A percentile compares a stretch with the other conserved stretches of the same genome.
phyloP scores from a whole-genome alignment of 2,888 invertebrate species.

The Diadegma fenestrale region DNA sequence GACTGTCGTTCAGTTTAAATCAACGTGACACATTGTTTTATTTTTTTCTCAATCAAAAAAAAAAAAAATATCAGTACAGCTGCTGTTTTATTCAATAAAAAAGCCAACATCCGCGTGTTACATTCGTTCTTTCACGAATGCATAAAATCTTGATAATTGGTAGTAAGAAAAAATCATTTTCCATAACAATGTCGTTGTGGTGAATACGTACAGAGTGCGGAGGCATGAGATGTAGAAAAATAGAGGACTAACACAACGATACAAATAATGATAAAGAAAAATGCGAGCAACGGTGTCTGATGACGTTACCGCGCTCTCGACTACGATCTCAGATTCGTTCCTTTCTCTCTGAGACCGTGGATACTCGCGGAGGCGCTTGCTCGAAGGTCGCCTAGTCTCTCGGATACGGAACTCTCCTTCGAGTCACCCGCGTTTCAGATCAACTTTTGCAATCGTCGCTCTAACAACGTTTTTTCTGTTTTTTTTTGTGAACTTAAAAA shows the following conservation, averaged over 20 bases:
- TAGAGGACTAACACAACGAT: not conserved
- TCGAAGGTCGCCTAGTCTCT: conserved; percentile 68
- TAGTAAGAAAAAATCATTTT: conserved; percentile 6
- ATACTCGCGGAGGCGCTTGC: conserved; percentile 34
- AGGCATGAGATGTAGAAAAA: not conserved
- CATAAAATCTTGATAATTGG: conserved; percentile 37
- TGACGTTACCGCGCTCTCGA: conserved; percentile 52
- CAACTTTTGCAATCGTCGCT: conserved; percentile 24
- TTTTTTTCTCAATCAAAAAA: not conserved
- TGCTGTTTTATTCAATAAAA: conserved; percentile 2
- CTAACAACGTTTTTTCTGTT: not conserved
- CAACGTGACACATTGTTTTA: not conserved
- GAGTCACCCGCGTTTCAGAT: conserved; percentile 25
- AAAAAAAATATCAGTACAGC: not conserved
- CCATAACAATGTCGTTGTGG: not conserved
- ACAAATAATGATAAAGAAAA: conserved; percentile 19
- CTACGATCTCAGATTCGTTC: conserved; percentile 53
- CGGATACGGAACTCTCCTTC: conserved; percentile 68
- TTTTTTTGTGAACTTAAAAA: not conserved
- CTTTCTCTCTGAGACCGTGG: conserved; percentile 64
- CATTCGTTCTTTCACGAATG: conserved; percentile 9
- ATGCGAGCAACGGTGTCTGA: conserved; percentile 50
- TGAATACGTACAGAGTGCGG: not conserved
- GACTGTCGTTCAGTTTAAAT: not conserved
- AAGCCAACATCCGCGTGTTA: conserved; percentile 2